Percentiles rank a stretch among this genome's conserved stretches.
These are phyloP conservation scores for Cossypha niveicapilla DNA, from an alignment of 2,797 vertebrate genomes.

Conservation along the genomic window DNA sequence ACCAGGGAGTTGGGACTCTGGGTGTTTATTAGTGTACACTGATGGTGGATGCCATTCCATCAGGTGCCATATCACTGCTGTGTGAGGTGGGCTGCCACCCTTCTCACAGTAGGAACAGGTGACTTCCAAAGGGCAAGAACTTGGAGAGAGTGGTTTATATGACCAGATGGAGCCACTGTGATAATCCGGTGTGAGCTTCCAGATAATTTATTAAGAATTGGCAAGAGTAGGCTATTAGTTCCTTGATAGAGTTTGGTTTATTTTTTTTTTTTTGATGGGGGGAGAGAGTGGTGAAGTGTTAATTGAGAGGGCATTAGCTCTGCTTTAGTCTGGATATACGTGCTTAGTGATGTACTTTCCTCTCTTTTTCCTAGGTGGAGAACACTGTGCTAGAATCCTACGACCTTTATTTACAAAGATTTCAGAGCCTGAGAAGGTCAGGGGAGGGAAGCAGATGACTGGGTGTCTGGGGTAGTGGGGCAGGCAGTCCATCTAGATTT, in stretches of 20 bases:
- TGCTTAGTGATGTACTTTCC: background rate
- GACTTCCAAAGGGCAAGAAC: background rate
- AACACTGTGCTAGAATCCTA: background rate
- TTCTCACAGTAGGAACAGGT: background rate
- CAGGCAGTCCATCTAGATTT: background rate
- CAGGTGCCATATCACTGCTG: accelerated
- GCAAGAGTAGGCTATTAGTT: background rate
- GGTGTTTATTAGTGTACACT: background rate
- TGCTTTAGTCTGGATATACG: background rate
- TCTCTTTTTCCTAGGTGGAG: background rate
- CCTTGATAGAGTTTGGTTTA: background rate
- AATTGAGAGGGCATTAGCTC: conserved; percentile 5
- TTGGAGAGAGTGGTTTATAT: background rate
- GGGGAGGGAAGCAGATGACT: background rate
- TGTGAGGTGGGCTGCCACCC: background rate
- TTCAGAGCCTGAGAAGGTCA: background rate
- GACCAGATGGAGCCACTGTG: background rate
- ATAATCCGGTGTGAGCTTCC: background rate
- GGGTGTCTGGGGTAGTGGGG: background rate
- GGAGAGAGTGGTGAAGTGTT: background rate
- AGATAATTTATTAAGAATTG: conserved; percentile 24
- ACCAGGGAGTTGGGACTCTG: background rate
- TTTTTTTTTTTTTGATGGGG: background rate
- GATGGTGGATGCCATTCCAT: background rate
- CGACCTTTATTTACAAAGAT: background rate